Evolutionary conservation across 2,113 vertebrate species (phyloP).

Genomic region (Cinclus mexicanus): DNA sequence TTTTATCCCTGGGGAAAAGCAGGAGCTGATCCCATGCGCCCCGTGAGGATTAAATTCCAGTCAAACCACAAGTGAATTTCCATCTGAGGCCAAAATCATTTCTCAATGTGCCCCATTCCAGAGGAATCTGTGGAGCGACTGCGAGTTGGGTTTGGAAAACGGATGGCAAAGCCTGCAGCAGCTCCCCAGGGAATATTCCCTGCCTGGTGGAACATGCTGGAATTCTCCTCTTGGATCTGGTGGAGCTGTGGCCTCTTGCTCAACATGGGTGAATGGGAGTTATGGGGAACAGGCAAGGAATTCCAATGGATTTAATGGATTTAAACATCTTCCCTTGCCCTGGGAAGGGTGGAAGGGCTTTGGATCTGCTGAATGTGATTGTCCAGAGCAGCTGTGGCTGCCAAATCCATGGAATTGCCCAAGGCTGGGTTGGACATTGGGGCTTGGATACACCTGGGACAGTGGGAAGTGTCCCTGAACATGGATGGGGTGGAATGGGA

Average conservation of each 20-base stretch:
- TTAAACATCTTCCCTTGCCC: accelerated
- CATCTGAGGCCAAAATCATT: not conserved
- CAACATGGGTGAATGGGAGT: accelerated
- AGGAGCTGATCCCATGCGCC: not conserved
- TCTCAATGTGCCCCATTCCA: not conserved
- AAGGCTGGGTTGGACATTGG: accelerated
- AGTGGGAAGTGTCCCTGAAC: not conserved
- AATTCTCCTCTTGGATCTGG: not conserved
- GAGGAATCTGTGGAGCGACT: not conserved
- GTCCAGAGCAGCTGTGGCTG: not conserved
- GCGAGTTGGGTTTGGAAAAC: not conserved
- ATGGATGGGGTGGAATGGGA: not conserved
- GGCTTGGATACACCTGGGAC: accelerated
- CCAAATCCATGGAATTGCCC: not conserved
- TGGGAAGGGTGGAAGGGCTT: not conserved
- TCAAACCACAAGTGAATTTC: not conserved
- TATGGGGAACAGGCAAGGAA: not conserved
- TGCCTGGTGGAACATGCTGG: not conserved
- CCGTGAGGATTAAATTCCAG: not conserved
- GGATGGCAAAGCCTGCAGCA: not conserved
- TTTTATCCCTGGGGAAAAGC: not conserved
- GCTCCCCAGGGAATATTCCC: not conserved
- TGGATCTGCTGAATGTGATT: accelerated
- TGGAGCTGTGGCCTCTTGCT: not conserved
- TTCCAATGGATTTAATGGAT: not conserved